phyloP scores from a whole-genome alignment of 2,888 invertebrate species.

The Platycheirus rosarum region DNA sequence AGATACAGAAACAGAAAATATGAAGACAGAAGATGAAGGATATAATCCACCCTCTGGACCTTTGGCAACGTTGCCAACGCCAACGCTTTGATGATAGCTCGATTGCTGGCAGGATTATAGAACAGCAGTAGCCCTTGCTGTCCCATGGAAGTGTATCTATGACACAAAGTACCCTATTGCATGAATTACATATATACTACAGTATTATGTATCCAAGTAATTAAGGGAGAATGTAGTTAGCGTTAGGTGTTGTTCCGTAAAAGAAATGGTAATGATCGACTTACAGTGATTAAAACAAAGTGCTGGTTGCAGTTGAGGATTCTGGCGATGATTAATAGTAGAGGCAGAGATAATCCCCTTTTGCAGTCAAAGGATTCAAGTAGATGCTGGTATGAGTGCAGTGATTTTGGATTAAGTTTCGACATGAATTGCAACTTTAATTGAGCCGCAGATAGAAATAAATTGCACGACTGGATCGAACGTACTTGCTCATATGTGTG shows the following conservation, averaged over 20 bases:
- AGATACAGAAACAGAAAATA: slow-evolving; percentile 34
- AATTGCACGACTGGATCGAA: too few relatives aligned
- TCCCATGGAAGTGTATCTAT: slow-evolving; percentile 30
- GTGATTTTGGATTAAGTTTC: slow-evolving; percentile 36
- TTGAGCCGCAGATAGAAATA: slow-evolving; percentile 14
- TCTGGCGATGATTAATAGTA: background rate
- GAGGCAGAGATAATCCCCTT: slow-evolving; percentile 44
- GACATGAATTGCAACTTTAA: slow-evolving; percentile 52
- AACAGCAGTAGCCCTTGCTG: slow-evolving; percentile 15
- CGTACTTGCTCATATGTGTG: too few relatives aligned
- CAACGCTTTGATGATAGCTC: slow-evolving; percentile 2
- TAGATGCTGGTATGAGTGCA: slow-evolving; percentile 51
- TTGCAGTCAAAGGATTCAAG: slow-evolving; percentile 48
- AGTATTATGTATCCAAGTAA: too few relatives aligned
- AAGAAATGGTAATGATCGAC: slow-evolving; percentile 66
- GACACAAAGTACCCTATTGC: slow-evolving; percentile 47
- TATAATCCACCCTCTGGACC: slow-evolving; percentile 64
- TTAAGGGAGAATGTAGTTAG: slow-evolving; percentile 54
- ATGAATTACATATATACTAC: too few relatives aligned
- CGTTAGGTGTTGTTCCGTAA: slow-evolving; percentile 50
- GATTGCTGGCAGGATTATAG: slow-evolving; percentile 48
- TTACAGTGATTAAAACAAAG: slow-evolving; percentile 63
- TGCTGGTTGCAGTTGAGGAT: background rate
- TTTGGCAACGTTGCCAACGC: slow-evolving; percentile 39
- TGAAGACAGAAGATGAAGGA: slow-evolving; percentile 34